Evolutionary conservation across 2,797 vertebrate species (phyloP), one percentile per base, ranked within the genome.

Genomic region (Leptodactylus fallax): DNA sequence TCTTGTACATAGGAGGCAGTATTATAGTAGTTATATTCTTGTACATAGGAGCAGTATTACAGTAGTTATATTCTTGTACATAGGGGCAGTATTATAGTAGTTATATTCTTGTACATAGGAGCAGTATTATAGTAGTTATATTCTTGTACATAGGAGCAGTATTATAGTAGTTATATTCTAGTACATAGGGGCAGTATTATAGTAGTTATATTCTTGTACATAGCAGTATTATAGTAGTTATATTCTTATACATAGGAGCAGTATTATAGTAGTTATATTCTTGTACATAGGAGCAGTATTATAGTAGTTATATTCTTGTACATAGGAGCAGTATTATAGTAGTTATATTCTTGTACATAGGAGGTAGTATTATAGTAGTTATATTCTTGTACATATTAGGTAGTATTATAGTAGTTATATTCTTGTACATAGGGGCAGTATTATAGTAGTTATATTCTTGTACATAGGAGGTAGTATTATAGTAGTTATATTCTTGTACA

Each of bases 261-360:
- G 63, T 67, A 67, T 67, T 67, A 67, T 67, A 67, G 63, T 67
- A 67, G 63, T 67, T 67, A 67, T 67, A 67, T 67, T 67, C 63
- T 25, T 67, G 63, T 67, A 67, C 13, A 67, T 67, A 67, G 63
- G 63, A 25, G 58, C 7, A 61, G 58, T 61, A 61, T 61, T 61
- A 61, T 21, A 61, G 58, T 61, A 61, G 58, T 61, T 61, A 61
- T 61, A 61, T 61, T 56, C 36, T 36, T 36, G 36, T 36, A 36
- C 36, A 36, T 36, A 36, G 36, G 36, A 36, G 36, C 36, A 36
- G 36, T 36, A 36, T 36, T 36, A 36, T 36, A 36, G 36, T 36
- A 36, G 36, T 36, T 36, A 36, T 36, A 36, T 36, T 36, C 36
- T 36, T 36, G 36, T 36, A 36, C 36, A 36, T 36, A 36, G 36